A percentile compares a stretch with the other conserved stretches of the same genome.
Conservation (phyloP, 2,888 invertebrate genomes). For the Ellobium chinense region DNA sequence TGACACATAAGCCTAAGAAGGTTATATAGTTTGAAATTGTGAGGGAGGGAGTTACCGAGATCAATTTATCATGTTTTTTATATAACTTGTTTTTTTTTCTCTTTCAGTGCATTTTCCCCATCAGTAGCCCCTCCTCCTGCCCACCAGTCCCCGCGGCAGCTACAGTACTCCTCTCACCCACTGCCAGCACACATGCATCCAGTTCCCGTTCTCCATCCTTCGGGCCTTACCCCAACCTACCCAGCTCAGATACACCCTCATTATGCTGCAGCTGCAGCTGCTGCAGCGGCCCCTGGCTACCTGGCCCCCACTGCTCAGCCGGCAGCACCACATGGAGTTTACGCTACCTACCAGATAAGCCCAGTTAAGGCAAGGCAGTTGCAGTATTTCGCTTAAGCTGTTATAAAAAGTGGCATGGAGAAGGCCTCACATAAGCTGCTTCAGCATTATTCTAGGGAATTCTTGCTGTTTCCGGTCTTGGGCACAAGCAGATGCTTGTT, state of each 20-base stretch:
- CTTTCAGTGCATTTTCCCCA: constrained; percentile 68
- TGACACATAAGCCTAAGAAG: no score
- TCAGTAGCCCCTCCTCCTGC: constrained; percentile 88
- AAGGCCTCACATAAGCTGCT: no score
- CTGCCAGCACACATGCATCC: constrained; percentile 88
- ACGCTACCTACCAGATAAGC: constrained; percentile 84
- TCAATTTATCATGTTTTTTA: no score
- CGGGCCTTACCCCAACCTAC: constrained; percentile 66
- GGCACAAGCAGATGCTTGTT: no score
- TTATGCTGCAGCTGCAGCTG: constrained; percentile 83
- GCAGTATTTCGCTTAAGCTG: constrained; percentile 79
- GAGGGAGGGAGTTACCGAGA: no score
- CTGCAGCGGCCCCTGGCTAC: constrained; percentile 79
- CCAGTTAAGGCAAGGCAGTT: constrained; percentile 84
- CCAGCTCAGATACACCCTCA: constrained; percentile 70
- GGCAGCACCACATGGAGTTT: constrained; percentile 81
- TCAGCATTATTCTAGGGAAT: no score
- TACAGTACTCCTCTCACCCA: constrained; percentile 85
- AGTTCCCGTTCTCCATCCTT: constrained; percentile 68
- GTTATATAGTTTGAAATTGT: no score
- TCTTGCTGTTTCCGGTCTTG: no score
- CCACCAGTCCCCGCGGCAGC: constrained; percentile 84
- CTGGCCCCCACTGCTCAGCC: constrained; percentile 68
- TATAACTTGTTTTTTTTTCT: not conserved
- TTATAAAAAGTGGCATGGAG: no score